Evolutionary conservation across 2,113 vertebrate genomes (phyloP).

Genomic region (Oncorhynchus clarkii): DNA sequence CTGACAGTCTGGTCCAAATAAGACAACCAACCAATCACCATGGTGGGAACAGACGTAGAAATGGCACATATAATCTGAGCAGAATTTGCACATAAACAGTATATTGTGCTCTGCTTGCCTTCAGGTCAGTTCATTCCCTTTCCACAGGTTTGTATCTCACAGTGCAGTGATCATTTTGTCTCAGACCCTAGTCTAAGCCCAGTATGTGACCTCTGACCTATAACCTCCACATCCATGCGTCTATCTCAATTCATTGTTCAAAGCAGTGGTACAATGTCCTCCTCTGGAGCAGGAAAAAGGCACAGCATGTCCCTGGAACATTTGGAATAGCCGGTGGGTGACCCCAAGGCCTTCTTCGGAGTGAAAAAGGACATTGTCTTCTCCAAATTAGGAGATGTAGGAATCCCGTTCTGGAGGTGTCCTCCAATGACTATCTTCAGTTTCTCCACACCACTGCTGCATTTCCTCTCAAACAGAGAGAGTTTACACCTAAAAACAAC

Average conservation of each 20-base stretch:
- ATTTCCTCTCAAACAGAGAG: slow-evolving; percentile 69
- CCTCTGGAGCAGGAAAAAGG: slow-evolving; percentile 61
- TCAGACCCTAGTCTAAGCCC: too few relatives aligned
- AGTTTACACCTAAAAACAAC: slow-evolving; percentile 66
- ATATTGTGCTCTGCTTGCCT: too few relatives aligned
- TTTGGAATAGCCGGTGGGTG: slow-evolving; percentile 70
- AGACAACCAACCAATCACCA: too few relatives aligned
- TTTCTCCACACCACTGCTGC: slow-evolving; percentile 66
- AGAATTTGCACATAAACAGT: too few relatives aligned
- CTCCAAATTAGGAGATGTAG: slow-evolving; percentile 54
- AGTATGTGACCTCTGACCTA: background rate
- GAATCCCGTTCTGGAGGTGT: slow-evolving; percentile 64
- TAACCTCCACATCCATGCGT: background rate
- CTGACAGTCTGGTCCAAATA: too few relatives aligned
- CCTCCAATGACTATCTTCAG: slow-evolving; percentile 66
- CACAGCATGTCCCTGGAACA: slow-evolving; percentile 70
- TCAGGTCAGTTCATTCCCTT: too few relatives aligned
- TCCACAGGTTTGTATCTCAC: too few relatives aligned
- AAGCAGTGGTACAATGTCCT: slow-evolving; percentile 61
- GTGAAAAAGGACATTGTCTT: slow-evolving; percentile 74
- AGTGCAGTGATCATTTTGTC: too few relatives aligned
- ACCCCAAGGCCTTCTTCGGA: slow-evolving; percentile 61
- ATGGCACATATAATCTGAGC: too few relatives aligned
- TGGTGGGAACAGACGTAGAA: too few relatives aligned
- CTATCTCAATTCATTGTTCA: slow-evolving; percentile 22